Base-by-base conservation (phyloP, 2,797 vertebrate species). In the Crax fasciolata region DNA sequence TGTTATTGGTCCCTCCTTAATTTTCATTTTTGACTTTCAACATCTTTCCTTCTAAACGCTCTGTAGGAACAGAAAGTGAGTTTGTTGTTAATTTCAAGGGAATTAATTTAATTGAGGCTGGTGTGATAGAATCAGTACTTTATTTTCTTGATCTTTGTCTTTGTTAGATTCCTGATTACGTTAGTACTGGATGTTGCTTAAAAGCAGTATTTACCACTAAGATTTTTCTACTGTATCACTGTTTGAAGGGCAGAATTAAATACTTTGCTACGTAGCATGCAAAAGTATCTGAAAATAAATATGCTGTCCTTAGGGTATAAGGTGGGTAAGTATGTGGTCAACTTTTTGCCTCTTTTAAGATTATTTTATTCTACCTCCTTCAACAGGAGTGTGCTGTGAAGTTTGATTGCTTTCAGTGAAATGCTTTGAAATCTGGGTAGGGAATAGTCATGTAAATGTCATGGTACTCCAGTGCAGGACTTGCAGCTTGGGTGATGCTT, bases 361-460 rank as follows among this genome's bases (percentile, higher is more conserved):
- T 49, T 90, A 16, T 85, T 72, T 87, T 75, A 62, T 84, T 43
- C 62, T 85, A 3, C 24, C 13, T 78, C 27, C 90, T 94, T 84
- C 65, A 35, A 44, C 8, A 25, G 43, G 38, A 4, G 41, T 38
- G 11, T 48, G 62, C 87, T 85, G 51, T 89, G 70, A 81, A 67
- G 77, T 84, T 73, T 66, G 79, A 48, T 63, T 91, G 59, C 68
- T 89, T 93, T 78, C 82, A 55, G 17, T 66, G 73, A 90, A 76
- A 68, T 20, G 18, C 59, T 91, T 91, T 82, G 67, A 90, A 72
- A 93, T 67, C 48, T 54, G 48, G 15, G 27, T 76, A 46, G 44
- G 51, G 39, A 80, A 9, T 0, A 5, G 59, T 55, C 25, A 71
- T 71, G 91, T 87, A 49, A 84, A 90, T 85, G 62, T 90, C 51